phyloP scores from a whole-genome alignment of 2,888 invertebrate species.

The Thera britannica region DNA sequence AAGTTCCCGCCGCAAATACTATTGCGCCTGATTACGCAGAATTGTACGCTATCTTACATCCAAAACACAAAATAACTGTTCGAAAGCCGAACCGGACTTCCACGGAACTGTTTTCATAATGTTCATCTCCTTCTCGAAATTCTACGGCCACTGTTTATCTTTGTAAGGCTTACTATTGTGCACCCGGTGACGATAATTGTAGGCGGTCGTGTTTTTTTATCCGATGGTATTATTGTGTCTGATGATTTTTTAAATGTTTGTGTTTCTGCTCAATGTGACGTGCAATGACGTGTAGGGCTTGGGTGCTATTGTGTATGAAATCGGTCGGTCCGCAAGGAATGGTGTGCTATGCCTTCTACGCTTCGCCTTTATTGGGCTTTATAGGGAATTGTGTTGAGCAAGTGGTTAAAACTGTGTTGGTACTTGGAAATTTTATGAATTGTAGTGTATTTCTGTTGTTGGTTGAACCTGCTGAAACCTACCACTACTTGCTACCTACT shows the following conservation, averaged over 20 bases:
- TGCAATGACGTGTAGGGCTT: conserved; percentile 73
- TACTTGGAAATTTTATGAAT: conserved; percentile 47
- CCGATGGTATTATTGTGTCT: conserved; percentile 59
- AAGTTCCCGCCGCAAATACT: conserved; percentile 18
- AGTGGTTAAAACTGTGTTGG: conserved; percentile 47
- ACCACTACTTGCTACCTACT: too few species aligned
- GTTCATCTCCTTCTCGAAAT: conserved; percentile 55
- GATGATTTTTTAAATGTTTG: conserved; percentile 82
- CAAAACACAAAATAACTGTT: conserved; percentile 31
- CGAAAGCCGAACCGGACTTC: conserved; percentile 42
- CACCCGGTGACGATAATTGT: conserved; percentile 69
- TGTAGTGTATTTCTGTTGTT: not conserved
- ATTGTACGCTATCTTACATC: conserved; percentile 20
- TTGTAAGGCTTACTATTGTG: conserved; percentile 71
- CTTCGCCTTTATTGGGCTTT: conserved; percentile 56
- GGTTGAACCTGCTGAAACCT: too few species aligned
- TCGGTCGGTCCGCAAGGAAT: conserved; percentile 62
- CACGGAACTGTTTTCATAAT: conserved; percentile 58
- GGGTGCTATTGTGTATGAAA: conserved; percentile 66
- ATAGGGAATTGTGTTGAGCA: conserved; percentile 34
- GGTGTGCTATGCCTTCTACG: conserved; percentile 66
- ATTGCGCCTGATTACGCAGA: conserved; percentile 33
- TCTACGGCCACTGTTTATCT: conserved; percentile 68
- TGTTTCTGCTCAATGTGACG: conserved; percentile 80
- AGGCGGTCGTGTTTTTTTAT: conserved; percentile 58